Base-by-base conservation (phyloP, 1,140 invertebrate species). In the Mamestra configurata region DNA sequence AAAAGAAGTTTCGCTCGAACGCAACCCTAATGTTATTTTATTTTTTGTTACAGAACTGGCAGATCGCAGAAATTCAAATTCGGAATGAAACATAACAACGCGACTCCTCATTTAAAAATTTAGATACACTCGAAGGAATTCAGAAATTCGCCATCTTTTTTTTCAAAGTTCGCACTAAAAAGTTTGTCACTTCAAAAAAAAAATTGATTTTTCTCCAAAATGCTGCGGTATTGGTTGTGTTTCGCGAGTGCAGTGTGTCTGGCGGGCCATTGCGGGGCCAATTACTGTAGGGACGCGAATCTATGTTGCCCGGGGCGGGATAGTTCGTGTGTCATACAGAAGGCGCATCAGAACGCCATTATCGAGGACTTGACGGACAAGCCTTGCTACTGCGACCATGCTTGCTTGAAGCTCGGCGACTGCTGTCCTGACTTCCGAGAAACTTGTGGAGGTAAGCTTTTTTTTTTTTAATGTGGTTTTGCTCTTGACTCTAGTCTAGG, bases 331-430 rank as follows among this genome's bases (percentile, higher is more conserved):
- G 97, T 98, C 11, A 97, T 98, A 2, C 97, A 98, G 90, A 98
- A 98, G 84, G 97, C 97, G 0, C 97, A 97, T 1, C 96, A 97
- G 51, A 98, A 98, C 89, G 96, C 97, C 18, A 98, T 98, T 84
- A 97, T 98, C 80, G 97, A 98, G 89, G 97, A 97, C 83, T 92
- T 97, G 64, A 96, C 96, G 80, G 98, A 98, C 86, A 98, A 98
- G 87, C 98, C 98, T 0, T 98, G 98, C 90, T 98, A 98, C 88
- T 98, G 98, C 93, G 98, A 98, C 93, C 97, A 98, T 89, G 98
- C 98, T 37, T 98, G 98, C 89, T 95, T 98, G 83, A 98, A 98
- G 87, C 95, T 98, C 4, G 97, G 97, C 49, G 98, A 98, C 84
- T 98, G 98, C 92, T 98, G 98, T 93, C 93, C 96, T 2, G 98